These are phyloP conservation scores for Poecilia latipinna DNA, from an alignment of 2,113 vertebrate genomes.

Conservation along the genomic window DNA sequence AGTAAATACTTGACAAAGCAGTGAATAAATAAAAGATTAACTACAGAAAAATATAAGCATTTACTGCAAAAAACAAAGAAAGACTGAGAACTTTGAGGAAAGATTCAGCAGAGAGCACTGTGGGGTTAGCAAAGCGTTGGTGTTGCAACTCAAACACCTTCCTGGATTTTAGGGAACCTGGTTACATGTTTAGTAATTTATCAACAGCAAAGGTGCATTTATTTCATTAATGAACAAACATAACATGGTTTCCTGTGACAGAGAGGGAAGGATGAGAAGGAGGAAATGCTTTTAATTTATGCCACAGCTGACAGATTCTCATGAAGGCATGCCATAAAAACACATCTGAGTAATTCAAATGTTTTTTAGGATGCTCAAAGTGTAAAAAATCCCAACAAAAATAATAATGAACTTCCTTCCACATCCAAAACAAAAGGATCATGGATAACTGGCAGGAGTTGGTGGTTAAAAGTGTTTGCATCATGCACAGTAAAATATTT, in stretches of 20 bases:
- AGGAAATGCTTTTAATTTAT: conserved; percentile 12
- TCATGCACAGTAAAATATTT: conserved; percentile 80
- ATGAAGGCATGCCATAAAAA: conserved; percentile 23
- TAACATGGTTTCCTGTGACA: conserved; percentile 60
- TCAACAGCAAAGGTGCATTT: too few species aligned
- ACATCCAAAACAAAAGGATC: conserved; percentile 16
- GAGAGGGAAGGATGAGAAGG: conserved; percentile 30
- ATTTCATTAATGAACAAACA: conserved; percentile 65
- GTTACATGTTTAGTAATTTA: conserved; percentile 13
- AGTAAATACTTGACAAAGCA: background rate
- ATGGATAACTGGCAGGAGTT: conserved; percentile 25
- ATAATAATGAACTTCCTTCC: conserved; percentile 22
- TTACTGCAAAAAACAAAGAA: background rate
- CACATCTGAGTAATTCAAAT: conserved; percentile 7
- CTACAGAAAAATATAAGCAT: background rate
- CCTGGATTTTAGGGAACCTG: conserved; percentile 55
- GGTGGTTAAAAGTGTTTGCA: conserved; percentile 29
- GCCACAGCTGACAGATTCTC: conserved; percentile 20
- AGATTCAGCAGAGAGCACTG: conserved; percentile 10
- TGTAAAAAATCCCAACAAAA: background rate
- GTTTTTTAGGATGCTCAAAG: background rate
- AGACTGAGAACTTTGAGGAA: background rate
- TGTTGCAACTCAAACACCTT: conserved; percentile 36
- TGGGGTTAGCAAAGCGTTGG: conserved; percentile 60
- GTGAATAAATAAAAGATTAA: background rate